Conservation (phyloP, 2,113 vertebrate genomes). For the Boleophthalmus pectinirostris region DNA sequence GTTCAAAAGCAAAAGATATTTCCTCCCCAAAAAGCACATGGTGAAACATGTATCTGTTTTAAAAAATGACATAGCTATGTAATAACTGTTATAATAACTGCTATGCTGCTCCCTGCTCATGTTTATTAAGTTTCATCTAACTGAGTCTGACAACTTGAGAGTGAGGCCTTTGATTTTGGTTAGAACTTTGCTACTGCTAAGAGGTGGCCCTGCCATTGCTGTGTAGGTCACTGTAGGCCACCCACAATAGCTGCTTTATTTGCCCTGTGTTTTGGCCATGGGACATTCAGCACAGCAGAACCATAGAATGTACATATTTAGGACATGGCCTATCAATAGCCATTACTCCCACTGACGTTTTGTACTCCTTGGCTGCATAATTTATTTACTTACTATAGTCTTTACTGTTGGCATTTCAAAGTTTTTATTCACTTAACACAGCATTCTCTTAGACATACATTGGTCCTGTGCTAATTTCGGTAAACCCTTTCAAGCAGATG, state of each 20-base stretch:
- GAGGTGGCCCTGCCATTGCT: conserved; percentile 63
- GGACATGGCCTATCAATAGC: conserved; percentile 29
- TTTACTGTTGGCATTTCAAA: background rate
- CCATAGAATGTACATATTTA: conserved; percentile 47
- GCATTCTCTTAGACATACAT: conserved; percentile 88
- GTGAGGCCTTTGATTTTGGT: conserved; percentile 65
- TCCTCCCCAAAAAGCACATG: background rate
- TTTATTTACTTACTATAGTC: background rate
- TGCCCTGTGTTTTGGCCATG: conserved; percentile 53
- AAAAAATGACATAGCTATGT: background rate
- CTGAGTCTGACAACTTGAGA: conserved; percentile 46
- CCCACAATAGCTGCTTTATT: conserved; percentile 79
- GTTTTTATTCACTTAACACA: conserved; percentile 74
- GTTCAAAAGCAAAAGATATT: background rate
- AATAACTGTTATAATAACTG: conserved; percentile 7
- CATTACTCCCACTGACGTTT: too few relatives aligned
- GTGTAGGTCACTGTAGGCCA: conserved; percentile 68
- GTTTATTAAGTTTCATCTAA: conserved; percentile 59
- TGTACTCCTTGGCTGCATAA: conserved; percentile 15
- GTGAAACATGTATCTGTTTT: background rate
- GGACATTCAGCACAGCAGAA: conserved; percentile 41
- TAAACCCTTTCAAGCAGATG: conserved; percentile 99
- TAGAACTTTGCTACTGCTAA: conserved; percentile 70
- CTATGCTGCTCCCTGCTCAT: conserved; percentile 29
- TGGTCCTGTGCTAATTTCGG: conserved; percentile 94